These are phyloP conservation scores for Trogon melanurus DNA, from an alignment of 2,113 vertebrate genomes.

Conservation along the genomic window DNA sequence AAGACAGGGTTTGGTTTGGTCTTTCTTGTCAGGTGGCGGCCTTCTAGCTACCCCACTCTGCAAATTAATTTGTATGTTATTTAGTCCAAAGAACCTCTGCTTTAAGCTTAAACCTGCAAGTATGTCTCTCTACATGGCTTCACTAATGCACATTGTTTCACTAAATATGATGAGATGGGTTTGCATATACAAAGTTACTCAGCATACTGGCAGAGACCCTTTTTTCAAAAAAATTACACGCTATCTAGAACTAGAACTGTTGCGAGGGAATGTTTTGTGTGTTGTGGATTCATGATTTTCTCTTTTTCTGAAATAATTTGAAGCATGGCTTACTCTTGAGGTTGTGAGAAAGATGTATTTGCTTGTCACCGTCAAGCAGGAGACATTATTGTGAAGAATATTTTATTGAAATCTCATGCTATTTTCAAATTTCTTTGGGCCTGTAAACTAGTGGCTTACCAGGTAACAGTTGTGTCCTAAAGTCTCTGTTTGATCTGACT, in stretches of 20 bases:
- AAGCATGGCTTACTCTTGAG: background rate
- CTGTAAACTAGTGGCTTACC: background rate
- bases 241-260: background rate
- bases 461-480: background rate
- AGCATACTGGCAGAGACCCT: background rate
- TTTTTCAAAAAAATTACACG: background rate
- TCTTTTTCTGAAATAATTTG: background rate
- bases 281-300: background rate
- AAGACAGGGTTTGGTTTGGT: background rate
- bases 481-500: background rate
- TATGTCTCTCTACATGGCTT: background rate
- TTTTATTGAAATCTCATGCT: background rate
- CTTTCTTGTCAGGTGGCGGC: background rate
- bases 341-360: background rate
- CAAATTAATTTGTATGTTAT: background rate
- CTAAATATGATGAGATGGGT: background rate
- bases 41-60: background rate
- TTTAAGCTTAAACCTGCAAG: background rate
- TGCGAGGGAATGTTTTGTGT: background rate
- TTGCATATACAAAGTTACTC: background rate
- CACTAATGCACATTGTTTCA: background rate
- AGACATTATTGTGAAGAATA: background rate
- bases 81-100: background rate
- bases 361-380: background rate
- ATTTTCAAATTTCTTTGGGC: background rate